A percentile compares a stretch with the other conserved stretches of the same genome.
Conservation (phyloP, 2,113 vertebrate species). For the Mugil cephalus region DNA sequence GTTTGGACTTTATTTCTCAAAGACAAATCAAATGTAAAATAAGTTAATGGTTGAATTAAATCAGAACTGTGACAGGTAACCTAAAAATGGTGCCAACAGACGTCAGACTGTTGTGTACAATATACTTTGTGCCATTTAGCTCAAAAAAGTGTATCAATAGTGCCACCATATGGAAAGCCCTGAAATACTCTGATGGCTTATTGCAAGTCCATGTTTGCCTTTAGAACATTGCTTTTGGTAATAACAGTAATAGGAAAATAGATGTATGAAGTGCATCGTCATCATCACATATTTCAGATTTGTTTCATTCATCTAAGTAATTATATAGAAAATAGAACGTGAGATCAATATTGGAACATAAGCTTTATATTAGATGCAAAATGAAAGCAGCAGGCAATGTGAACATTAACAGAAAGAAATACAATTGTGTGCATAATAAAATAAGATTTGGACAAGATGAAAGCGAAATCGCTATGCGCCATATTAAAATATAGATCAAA, state of each 20-base stretch:
- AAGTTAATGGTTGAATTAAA: slow-evolving; percentile 12
- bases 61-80: background rate
- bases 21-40: slow-evolving; percentile 21
- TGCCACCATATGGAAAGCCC: slow-evolving; percentile 75
- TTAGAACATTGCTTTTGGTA: background rate
- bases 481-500: slow-evolving; percentile 6
- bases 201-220: slow-evolving; percentile 1
- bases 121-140: slow-evolving; percentile 35
- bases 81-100: slow-evolving; percentile 20
- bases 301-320: background rate
- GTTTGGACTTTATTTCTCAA: background rate
- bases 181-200: slow-evolving; percentile 18
- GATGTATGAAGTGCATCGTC: background rate
- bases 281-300: background rate
- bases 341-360: background rate
- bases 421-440: background rate
- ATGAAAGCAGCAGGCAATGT: slow-evolving; percentile 18
- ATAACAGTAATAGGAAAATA: background rate
- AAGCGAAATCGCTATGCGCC: background rate
- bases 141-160: slow-evolving; percentile 74
- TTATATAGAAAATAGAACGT: background rate
- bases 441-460: background rate
- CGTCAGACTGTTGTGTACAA: slow-evolving; percentile 9
- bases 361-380: slow-evolving; percentile 29
- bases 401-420: background rate